Evolutionary conservation across 1,140 invertebrate genomes (phyloP).

Genomic region (Sarcophaga peregrina): DNA sequence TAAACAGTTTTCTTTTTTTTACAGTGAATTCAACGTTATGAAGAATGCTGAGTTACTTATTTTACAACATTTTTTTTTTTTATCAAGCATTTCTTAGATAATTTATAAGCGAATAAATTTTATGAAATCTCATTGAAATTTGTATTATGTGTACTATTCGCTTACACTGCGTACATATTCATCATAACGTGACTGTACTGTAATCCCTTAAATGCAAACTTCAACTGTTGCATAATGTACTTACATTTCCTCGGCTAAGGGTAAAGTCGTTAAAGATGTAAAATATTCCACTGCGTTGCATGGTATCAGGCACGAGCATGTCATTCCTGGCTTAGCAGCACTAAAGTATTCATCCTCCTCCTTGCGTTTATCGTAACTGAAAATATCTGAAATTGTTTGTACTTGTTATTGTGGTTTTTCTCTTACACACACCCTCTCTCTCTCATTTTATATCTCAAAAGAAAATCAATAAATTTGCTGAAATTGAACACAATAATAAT

Average conservation of each 20-base stretch:
- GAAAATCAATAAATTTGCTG: no score
- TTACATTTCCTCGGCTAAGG: conserved; percentile 48
- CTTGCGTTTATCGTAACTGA: conserved; percentile 57
- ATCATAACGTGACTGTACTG: neutral
- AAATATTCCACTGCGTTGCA: conserved; percentile 59
- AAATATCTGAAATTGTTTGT: conserved; percentile 53
- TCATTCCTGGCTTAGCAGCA: conserved; percentile 59
- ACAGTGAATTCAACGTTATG: no score
- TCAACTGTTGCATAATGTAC: neutral
- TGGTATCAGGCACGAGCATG: conserved; percentile 56
- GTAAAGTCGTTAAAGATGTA: conserved; percentile 56
- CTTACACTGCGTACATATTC: neutral
- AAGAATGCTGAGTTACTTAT: no score
- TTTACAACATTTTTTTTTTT: no score
- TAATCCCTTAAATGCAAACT: neutral
- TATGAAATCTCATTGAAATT: no score
- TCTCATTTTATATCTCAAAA: neutral
- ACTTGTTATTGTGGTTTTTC: neutral
- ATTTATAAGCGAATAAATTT: no score
- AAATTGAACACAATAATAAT: conserved; percentile 10
- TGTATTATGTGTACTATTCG: no score
- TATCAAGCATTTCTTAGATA: no score
- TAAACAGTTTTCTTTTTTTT: no score
- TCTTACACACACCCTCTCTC: neutral
- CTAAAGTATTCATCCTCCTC: conserved; percentile 59